These are phyloP conservation scores for Mechanitis mazaeus DNA, from an alignment of 2,888 invertebrate genomes.

Conservation along the genomic window DNA sequence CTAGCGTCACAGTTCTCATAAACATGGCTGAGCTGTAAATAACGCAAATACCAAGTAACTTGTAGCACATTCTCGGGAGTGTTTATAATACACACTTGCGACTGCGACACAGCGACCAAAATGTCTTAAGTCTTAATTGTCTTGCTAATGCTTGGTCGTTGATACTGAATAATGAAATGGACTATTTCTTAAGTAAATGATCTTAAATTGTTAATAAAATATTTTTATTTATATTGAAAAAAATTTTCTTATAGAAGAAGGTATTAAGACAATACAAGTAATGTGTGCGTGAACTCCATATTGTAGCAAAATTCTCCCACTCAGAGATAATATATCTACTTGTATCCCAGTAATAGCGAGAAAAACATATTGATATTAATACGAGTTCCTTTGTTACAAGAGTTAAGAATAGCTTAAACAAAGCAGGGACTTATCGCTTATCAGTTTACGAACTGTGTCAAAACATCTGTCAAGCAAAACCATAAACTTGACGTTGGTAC, in stretches of 20 bases:
- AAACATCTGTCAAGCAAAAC: no score
- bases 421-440: no score
- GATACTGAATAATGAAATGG: no score
- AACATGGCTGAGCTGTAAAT: slow-evolving; percentile 11
- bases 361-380: slow-evolving; percentile 15
- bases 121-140: background rate
- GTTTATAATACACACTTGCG: background rate
- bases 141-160: no score
- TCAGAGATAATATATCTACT: slow-evolving; percentile 14
- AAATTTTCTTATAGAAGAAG: no score
- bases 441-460: no score
- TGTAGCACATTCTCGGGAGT: slow-evolving; percentile 15
- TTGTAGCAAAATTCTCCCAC: slow-evolving; percentile 11
- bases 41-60: slow-evolving; percentile 19
- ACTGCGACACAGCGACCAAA: slow-evolving; percentile 1
- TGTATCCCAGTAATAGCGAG: slow-evolving; percentile 14
- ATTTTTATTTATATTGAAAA: no score
- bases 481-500: no score
- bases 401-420: background rate
- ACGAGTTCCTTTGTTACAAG: slow-evolving; percentile 9
- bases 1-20: slow-evolving; percentile 8
- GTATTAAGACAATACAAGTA: no score
- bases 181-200: no score
- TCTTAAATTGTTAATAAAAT: no score
- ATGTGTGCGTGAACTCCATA: slow-evolving; percentile 7